These are phyloP conservation scores for Clarias magur DNA, from an alignment of 2,113 vertebrate species.

Conservation along the genomic window DNA sequence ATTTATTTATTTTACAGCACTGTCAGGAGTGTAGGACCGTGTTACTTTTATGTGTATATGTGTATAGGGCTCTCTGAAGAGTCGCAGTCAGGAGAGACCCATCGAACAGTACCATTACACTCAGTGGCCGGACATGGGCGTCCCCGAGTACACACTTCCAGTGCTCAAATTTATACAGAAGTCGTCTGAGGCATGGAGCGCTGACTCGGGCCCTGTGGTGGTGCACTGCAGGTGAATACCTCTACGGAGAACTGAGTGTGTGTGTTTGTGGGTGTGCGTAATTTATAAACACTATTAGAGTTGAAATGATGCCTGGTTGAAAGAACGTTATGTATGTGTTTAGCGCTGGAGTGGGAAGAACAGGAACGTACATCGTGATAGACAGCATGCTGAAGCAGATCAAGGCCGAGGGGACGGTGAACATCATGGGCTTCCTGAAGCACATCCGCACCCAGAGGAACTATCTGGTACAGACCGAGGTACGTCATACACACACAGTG, in stretches of 20 bases:
- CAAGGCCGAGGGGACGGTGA: constrained; percentile 81
- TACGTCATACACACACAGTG: constrained; percentile 50
- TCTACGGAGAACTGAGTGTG: not conserved
- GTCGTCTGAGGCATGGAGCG: constrained; percentile 76
- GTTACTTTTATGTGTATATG: not conserved
- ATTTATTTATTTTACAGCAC: not conserved
- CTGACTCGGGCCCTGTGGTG: constrained; percentile 79
- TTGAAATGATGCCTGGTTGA: not conserved
- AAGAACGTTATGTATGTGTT: not conserved
- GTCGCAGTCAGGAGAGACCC: constrained; percentile 75
- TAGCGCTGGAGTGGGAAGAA: constrained; percentile 93
- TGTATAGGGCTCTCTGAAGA: constrained; percentile 86
- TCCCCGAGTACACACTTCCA: constrained; percentile 86
- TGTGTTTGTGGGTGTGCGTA: constrained; percentile 42
- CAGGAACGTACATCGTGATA: constrained; percentile 92
- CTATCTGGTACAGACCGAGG: constrained; percentile 96
- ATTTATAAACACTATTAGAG: not conserved
- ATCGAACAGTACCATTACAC: constrained; percentile 94
- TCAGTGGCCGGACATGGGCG: constrained; percentile 98
- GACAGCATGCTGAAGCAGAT: constrained; percentile 97
- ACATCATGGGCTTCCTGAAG: constrained; percentile 90
- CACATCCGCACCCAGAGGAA: constrained; percentile 95
- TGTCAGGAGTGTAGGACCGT: not conserved
- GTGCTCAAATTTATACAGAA: constrained; percentile 90
- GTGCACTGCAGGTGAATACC: constrained; percentile 92